Percentiles rank a stretch among this genome's conserved stretches.
Conservation (phyloP, 2,113 vertebrate genomes). For the Leucoraja erinaceus region DNA sequence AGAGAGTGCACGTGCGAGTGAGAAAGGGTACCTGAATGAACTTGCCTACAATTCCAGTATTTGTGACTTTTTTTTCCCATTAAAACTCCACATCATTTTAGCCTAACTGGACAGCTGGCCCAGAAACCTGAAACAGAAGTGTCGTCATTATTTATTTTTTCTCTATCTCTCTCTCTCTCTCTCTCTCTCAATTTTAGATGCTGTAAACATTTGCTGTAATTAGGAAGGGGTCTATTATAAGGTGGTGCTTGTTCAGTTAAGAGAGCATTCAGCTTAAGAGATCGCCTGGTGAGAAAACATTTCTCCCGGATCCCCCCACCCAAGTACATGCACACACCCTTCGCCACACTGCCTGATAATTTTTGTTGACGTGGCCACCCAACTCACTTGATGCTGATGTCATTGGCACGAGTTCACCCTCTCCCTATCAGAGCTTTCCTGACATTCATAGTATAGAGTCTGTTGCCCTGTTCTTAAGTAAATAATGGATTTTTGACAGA, state of each 20-base stretch:
- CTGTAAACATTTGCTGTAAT: neutral
- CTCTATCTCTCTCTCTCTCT: too few species aligned
- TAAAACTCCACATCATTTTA: conserved; percentile 7
- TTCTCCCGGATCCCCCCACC: too few species aligned
- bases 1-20: conserved; percentile 14
- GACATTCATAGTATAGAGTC: neutral
- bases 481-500: neutral
- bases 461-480: neutral
- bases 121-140: neutral
- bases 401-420: neutral
- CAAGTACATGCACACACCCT: too few species aligned
- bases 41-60: conserved; percentile 38
- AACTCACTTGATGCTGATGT: neutral
- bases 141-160: conserved; percentile 36
- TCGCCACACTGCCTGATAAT: neutral
- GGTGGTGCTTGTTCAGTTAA: neutral
- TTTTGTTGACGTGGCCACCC: neutral
- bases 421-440: neutral
- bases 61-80: conserved; percentile 28
- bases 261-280: neutral
- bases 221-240: neutral
- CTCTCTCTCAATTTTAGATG: neutral
- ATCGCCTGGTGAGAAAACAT: neutral
- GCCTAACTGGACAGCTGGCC: conserved; percentile 37
- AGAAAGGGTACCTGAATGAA: conserved; percentile 37